phyloP scores from a whole-genome alignment of 2,113 vertebrate species.

The Tonatia bakeri region DNA sequence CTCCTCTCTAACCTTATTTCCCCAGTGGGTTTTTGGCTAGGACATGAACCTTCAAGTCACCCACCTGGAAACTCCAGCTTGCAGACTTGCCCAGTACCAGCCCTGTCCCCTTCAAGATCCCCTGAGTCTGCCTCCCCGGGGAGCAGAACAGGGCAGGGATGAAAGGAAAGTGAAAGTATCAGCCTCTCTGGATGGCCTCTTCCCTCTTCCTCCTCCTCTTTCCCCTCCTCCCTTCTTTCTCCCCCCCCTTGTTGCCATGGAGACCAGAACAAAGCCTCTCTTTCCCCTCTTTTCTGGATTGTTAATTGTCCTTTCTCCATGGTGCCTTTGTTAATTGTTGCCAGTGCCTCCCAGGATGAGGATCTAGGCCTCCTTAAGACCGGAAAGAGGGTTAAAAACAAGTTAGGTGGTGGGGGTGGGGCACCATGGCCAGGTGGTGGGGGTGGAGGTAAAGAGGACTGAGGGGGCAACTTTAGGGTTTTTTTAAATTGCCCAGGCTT shows the following conservation, averaged over 20 bases:
- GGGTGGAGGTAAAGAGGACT: background rate
- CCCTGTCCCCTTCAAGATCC: background rate
- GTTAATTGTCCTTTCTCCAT: constrained; percentile 91
- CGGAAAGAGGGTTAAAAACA: constrained; percentile 37
- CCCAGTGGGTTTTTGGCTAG: background rate
- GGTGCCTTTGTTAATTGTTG: constrained; percentile 92
- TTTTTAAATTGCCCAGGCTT: background rate
- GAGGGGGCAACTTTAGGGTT: background rate
- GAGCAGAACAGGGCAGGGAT: constrained; percentile 48
- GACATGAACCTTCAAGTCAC: background rate
- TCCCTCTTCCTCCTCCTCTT: constrained; percentile 67
- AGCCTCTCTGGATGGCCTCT: constrained; percentile 55
- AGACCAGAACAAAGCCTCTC: constrained; percentile 92
- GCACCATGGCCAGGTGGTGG: background rate
- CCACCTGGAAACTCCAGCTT: background rate
- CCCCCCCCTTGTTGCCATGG: constrained; percentile 89
- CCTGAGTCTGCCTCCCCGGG: background rate
- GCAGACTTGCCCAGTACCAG: constrained; percentile 6
- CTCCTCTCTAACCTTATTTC: background rate
- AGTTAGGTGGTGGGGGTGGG: constrained; percentile 31
- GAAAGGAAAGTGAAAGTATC: constrained; percentile 81
- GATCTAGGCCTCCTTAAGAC: constrained; percentile 65
- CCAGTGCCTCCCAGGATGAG: constrained; percentile 79
- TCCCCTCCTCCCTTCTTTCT: constrained; percentile 65
- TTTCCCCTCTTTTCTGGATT: constrained; percentile 92